Conservation (phyloP, 2,797 vertebrate species). For the Lycodopsis pacificus region DNA sequence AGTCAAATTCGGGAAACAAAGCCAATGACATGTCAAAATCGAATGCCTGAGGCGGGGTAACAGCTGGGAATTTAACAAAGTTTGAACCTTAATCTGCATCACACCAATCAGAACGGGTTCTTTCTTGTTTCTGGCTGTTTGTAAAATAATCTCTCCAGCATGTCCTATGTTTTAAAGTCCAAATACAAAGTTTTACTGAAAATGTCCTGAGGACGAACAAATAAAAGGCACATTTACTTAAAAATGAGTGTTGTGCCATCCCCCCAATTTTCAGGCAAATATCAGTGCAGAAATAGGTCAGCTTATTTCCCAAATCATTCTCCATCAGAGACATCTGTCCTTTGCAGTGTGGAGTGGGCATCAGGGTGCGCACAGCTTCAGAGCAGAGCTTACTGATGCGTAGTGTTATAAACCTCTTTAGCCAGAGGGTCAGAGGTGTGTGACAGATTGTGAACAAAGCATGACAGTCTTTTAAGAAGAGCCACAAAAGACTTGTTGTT, state of each 20-base stretch:
- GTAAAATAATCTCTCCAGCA: constrained; percentile 16
- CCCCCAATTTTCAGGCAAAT: constrained; percentile 23
- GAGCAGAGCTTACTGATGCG: constrained; percentile 49
- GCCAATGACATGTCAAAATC: constrained; percentile 26
- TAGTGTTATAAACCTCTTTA: constrained; percentile 53
- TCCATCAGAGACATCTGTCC: constrained; percentile 47
- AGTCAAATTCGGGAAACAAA: constrained; percentile 42
- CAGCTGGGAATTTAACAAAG: constrained; percentile 25
- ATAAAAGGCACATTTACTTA: constrained; percentile 10
- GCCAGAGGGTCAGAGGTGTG: constrained; percentile 45
- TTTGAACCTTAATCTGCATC: constrained; percentile 28
- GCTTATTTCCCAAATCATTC: constrained; percentile 49
- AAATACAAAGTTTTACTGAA: constrained; percentile 18
- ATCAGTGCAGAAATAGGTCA: constrained; percentile 46
- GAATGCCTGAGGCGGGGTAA: constrained; percentile 4
- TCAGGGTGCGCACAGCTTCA: constrained; percentile 42
- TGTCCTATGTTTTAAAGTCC: constrained; percentile 14
- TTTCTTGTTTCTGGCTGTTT: constrained; percentile 19
- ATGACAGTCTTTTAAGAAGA: constrained; percentile 31
- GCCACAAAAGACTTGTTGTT: constrained; percentile 3
- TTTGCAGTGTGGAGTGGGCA: constrained; percentile 36
- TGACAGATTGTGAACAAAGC: constrained; percentile 45
- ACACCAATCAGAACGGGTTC: constrained; percentile 16
- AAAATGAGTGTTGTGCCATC: constrained; percentile 2
- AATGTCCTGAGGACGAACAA: neutral